phyloP scores from a whole-genome alignment of 37 sponge, comb jelly and placozoan species.

The Crambe crambe region DNA sequence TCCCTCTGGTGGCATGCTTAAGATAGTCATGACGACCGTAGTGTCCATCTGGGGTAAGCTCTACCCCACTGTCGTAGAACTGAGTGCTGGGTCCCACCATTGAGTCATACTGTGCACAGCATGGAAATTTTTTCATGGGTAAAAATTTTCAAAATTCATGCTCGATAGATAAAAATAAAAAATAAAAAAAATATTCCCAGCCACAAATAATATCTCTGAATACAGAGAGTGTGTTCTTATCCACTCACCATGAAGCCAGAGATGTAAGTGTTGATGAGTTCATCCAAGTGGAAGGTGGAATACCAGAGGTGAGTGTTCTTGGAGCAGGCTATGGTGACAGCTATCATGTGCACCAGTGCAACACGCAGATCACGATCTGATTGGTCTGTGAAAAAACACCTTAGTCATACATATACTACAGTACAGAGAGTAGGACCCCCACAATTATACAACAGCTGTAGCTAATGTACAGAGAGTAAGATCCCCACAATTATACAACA shows the following conservation, averaged over 20 bases:
- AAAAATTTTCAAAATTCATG: neutral
- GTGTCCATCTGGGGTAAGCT: conserved; percentile 74
- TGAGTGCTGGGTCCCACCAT: conserved; percentile 34
- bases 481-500: no score
- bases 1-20: conserved; percentile 67
- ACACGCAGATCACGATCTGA: conserved; percentile 53
- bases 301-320: conserved; percentile 71
- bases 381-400: conserved; percentile 30
- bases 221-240: no score
- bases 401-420: no score
- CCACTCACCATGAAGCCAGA: conserved; percentile 73
- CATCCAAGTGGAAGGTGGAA: conserved; percentile 41
- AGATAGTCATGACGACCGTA: conserved; percentile 78
- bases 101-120: conserved; percentile 23
- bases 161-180: neutral
- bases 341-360: conserved; percentile 67
- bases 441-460: no score
- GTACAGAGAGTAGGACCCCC: no score
- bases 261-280: conserved; percentile 45
- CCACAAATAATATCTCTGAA: neutral
- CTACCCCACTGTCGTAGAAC: conserved; percentile 77
- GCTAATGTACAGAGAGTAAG: no score
- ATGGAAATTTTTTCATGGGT: neutral
- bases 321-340: conserved; percentile 44
- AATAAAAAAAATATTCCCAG: neutral